These are phyloP conservation scores for Monodelphis domestica DNA, from an alignment of 2,797 vertebrate species.

Conservation along the genomic window DNA sequence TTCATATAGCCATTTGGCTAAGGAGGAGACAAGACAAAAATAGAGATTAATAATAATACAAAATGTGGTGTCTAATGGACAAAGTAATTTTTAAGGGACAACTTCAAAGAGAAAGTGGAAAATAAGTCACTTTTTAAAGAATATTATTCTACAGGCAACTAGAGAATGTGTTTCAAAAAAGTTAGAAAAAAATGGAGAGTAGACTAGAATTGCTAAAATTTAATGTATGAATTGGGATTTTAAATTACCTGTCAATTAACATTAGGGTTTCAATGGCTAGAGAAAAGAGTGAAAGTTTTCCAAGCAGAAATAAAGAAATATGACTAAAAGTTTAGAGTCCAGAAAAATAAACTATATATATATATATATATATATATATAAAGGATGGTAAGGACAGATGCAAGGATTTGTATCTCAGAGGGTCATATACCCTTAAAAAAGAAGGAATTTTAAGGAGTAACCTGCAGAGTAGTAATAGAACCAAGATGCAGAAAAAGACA, in stretches of 20 bases:
- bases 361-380: too few species aligned
- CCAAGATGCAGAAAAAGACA: background rate
- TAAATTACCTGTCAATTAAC: background rate
- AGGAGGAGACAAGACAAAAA: background rate
- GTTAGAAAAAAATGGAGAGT: background rate
- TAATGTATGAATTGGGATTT: background rate
- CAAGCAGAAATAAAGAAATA: background rate
- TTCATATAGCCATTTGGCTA: background rate
- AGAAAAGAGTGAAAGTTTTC: background rate
- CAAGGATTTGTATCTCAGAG: background rate
- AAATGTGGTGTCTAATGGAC: background rate
- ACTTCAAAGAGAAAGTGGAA: background rate
- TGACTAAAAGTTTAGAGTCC: background rate
- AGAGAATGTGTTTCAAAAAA: background rate
- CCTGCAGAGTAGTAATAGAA: background rate
- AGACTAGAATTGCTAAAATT: background rate
- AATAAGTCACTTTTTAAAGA: background rate
- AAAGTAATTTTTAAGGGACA: background rate
- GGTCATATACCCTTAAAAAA: background rate
- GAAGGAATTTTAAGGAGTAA: background rate
- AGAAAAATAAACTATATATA: background rate
- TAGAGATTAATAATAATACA: background rate
- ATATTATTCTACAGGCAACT: background rate
- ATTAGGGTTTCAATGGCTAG: background rate
- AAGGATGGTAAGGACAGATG: background rate